phyloP scores from a whole-genome alignment of 2,888 invertebrate genomes.

The Carabus problematicus region DNA sequence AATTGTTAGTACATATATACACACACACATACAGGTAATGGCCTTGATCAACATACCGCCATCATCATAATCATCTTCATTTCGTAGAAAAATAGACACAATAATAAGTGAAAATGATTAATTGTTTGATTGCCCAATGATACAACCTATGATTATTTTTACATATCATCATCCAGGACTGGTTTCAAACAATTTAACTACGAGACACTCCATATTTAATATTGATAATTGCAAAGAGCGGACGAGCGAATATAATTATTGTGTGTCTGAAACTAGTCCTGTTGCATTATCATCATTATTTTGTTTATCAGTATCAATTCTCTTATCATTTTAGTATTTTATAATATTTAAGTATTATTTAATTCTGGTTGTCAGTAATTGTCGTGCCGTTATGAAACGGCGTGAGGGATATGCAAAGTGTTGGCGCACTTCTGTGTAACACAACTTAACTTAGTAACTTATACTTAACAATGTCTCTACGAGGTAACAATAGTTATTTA shows the following conservation, averaged over 20 bases:
- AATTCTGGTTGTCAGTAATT: not conserved
- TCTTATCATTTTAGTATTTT: not conserved
- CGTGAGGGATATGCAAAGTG: constrained; percentile 23
- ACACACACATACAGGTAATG: too few species aligned
- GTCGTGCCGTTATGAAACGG: constrained; percentile 3
- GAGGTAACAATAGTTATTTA: constrained; percentile 34
- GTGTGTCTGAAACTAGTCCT: too few species aligned
- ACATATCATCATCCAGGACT: not conserved
- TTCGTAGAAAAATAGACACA: constrained; percentile 56
- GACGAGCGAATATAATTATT: too few species aligned
- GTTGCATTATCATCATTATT: too few species aligned
- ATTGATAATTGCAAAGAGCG: not conserved
- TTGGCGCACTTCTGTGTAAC: constrained; percentile 15
- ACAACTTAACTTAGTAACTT: constrained; percentile 11
- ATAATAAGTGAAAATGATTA: constrained; percentile 45
- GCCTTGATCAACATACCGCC: constrained; percentile 41
- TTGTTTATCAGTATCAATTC: constrained; percentile 17
- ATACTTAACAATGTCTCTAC: constrained; percentile 37
- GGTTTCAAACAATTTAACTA: not conserved
- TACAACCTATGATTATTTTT: constrained; percentile 38
- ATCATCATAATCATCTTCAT: constrained; percentile 28
- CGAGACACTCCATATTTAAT: not conserved
- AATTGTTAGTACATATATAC: not conserved
- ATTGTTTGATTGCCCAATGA: constrained; percentile 45
- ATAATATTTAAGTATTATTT: constrained; percentile 21